A percentile compares a stretch with the other conserved stretches of the same genome.
phyloP scores from a whole-genome alignment of 2,113 vertebrate species.

The Microtus ochrogaster region DNA sequence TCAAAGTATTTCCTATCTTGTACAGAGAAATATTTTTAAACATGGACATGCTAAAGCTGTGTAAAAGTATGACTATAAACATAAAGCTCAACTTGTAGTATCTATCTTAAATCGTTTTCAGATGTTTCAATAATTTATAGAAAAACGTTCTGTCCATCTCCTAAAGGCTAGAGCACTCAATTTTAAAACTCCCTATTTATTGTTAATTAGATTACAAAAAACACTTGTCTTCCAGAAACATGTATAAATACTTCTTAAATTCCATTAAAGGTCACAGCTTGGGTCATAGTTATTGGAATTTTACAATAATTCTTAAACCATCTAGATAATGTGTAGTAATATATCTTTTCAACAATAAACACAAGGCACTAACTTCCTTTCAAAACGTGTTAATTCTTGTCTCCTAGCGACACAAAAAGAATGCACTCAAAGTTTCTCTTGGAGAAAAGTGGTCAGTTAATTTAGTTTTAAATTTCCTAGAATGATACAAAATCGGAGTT shows the following conservation, averaged over 20 bases:
- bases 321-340: neutral
- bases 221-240: neutral
- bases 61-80: neutral
- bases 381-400: neutral
- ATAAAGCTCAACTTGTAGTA: neutral
- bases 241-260: too few species aligned
- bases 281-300: neutral
- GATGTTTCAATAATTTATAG: conserved; percentile 10
- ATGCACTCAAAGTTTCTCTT: neutral
- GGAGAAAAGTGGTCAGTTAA: neutral
- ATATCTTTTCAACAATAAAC: conserved; percentile 1
- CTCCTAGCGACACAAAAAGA: neutral
- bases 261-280: too few species aligned
- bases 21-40: neutral
- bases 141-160: neutral
- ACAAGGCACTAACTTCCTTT: neutral
- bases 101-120: neutral
- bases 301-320: neutral
- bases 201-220: neutral
- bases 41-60: neutral
- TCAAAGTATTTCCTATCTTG: neutral
- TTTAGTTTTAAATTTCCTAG: neutral
- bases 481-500: neutral
- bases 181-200: neutral
- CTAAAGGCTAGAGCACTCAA: neutral